Evolutionary conservation across 2,797 vertebrate genomes (phyloP), one percentile per base, ranked within the genome.

Genomic region (Fringilla coelebs): DNA sequence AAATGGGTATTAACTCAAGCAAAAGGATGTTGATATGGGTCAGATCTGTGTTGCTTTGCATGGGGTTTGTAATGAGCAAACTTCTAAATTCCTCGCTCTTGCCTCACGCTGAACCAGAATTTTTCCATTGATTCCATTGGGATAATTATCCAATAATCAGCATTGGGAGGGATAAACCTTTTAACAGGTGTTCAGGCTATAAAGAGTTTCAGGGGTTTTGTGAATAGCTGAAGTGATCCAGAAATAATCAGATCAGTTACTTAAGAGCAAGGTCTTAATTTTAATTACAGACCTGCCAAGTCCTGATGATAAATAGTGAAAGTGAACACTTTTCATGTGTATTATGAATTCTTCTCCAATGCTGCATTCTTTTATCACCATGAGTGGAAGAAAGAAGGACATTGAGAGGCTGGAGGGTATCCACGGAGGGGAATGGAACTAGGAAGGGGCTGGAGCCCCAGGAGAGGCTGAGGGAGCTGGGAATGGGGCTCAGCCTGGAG

Each of bases 171-270:
- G 51, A 46, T 73, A 17, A 90, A 79, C 49, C 70, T 89, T 78
- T 78, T 48, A 75, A 31, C 67, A 93, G 61, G 78, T 86, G 55
- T 61, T 55, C 46, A 52, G 66, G 28, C 51, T 45, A 19, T 1
- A 32, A 2, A 49, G 55, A 13, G 29, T 43, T 72, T 41, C 36
- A 70, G 85, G 71, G 17, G 3, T 41, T 88, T 81, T 55, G 55
- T 87, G 77, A 82, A 70, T 54, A 80, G 76, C 58, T 93, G 62
- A 68, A 84, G 52, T 10, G 71, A 79, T 91, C 88, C 80, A 71
- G 73, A 87, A 95, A 62, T 76, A 82, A 92, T 67, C 72, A 84
- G 85, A 96, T 84, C 74, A 61, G 9, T 87, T 93, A 51, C 85
- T 93, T 87, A 76, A 86, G 52, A 82, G 31, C 32, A 60, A 82